Evolutionary conservation across 2,113 vertebrate species (phyloP).

Genomic region (Podocnemis expansa): DNA sequence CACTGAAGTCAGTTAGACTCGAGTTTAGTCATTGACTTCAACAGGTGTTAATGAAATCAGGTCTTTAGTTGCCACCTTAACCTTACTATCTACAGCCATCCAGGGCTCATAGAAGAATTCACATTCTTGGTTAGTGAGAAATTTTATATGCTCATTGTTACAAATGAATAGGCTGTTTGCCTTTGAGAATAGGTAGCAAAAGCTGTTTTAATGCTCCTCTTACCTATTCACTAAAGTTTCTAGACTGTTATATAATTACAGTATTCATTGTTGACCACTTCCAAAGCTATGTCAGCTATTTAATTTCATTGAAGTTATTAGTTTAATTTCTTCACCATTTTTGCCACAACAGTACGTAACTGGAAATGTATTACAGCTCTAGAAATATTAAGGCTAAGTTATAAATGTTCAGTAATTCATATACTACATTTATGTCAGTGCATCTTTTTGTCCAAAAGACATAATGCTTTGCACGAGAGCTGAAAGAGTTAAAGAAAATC

Average conservation of each 20-base stretch:
- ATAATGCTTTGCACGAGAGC: neutral
- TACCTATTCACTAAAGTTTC: neutral
- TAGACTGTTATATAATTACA: rapidly evolving
- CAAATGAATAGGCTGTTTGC: neutral
- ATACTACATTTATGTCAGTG: neutral
- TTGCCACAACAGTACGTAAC: neutral
- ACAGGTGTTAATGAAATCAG: neutral
- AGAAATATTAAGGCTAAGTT: neutral
- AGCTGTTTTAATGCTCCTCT: rapidly evolving
- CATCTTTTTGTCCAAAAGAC: neutral
- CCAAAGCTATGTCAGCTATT: neutral
- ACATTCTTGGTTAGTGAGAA: neutral
- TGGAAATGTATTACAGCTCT: neutral
- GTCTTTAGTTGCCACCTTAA: neutral
- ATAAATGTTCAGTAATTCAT: neutral
- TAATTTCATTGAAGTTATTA: neutral
- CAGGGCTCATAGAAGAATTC: neutral
- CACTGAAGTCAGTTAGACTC: neutral
- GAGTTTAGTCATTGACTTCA: neutral
- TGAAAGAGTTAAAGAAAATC: conserved; percentile 69
- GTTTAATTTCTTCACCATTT: neutral
- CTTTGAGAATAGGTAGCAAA: neutral
- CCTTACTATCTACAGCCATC: neutral
- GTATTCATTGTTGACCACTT: neutral
- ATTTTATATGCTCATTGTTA: neutral